phyloP scores from a whole-genome alignment of 2,797 vertebrate genomes.

The Acanthopagrus latus region DNA sequence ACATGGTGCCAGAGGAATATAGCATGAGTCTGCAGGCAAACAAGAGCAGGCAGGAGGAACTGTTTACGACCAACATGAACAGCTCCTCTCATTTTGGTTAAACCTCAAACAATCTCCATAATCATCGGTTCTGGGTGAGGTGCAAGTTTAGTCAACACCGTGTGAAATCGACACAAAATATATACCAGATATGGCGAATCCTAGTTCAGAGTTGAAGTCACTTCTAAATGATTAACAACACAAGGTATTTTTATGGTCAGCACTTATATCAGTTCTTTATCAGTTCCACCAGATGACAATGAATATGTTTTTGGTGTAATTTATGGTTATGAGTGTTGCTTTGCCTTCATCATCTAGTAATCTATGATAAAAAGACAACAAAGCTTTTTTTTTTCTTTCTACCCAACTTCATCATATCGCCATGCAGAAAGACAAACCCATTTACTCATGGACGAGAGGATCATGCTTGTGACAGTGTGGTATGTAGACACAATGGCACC shows the following conservation, averaged over 20 bases:
- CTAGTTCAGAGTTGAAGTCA: background rate
- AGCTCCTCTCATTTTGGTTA: slow-evolving; percentile 6
- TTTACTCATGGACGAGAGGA: too few relatives aligned
- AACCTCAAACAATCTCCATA: background rate
- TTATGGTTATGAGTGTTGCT: background rate
- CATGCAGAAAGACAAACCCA: too few relatives aligned
- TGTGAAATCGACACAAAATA: background rate
- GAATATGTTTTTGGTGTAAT: background rate
- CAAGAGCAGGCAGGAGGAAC: background rate
- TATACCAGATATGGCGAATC: background rate
- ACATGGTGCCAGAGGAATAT: slow-evolving; percentile 4
- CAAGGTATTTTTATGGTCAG: background rate
- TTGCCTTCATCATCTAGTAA: background rate
- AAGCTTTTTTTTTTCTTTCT: too few relatives aligned
- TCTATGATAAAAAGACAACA: too few relatives aligned
- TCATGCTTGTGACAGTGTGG: too few relatives aligned
- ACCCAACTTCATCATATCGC: too few relatives aligned
- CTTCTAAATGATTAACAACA: background rate
- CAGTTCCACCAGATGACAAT: background rate
- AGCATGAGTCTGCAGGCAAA: slow-evolving; percentile 10
- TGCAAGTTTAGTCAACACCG: background rate
- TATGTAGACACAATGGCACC: too few relatives aligned
- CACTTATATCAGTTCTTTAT: background rate
- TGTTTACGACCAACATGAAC: background rate
- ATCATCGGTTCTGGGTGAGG: background rate